These are phyloP conservation scores for Strix occidentalis DNA, from an alignment of 2,797 vertebrate species.

Conservation along the genomic window DNA sequence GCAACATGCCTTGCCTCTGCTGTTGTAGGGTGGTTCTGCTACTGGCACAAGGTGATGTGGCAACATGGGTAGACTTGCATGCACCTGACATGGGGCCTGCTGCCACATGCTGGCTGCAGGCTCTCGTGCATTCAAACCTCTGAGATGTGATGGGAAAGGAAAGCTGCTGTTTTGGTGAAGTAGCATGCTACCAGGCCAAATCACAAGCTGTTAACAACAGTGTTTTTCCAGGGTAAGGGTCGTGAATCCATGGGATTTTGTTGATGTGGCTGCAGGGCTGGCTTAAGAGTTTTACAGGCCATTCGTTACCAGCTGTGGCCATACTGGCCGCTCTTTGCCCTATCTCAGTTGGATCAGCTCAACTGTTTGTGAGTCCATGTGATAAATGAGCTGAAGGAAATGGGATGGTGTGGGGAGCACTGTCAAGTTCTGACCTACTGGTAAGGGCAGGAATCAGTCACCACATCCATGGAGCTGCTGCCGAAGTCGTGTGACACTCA, in stretches of 20 bases:
- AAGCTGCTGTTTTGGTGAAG: not conserved
- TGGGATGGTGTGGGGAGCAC: not conserved
- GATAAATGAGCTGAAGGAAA: not conserved
- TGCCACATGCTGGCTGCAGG: not conserved
- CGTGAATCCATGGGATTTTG: fast-evolving
- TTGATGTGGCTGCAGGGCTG: not conserved
- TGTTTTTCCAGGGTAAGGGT: not conserved
- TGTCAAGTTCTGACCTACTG: fast-evolving
- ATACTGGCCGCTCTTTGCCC: not conserved
- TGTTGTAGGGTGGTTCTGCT: not conserved
- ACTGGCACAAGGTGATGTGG: not conserved
- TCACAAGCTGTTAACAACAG: not conserved
- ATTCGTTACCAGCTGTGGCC: fast-evolving
- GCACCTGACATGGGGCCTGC: not conserved
- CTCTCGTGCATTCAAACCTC: not conserved
- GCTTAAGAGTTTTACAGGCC: not conserved
- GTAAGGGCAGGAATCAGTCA: not conserved
- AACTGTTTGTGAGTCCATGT: not conserved
- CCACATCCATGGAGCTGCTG: not conserved
- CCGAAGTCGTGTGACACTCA: not conserved
- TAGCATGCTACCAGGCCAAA: not conserved
- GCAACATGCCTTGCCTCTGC: fast-evolving
- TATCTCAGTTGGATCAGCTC: not conserved
- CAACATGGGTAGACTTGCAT: fast-evolving
- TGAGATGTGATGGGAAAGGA: not conserved